Base-by-base conservation (phyloP, 2,113 vertebrate species). In the Tamias sibiricus region DNA sequence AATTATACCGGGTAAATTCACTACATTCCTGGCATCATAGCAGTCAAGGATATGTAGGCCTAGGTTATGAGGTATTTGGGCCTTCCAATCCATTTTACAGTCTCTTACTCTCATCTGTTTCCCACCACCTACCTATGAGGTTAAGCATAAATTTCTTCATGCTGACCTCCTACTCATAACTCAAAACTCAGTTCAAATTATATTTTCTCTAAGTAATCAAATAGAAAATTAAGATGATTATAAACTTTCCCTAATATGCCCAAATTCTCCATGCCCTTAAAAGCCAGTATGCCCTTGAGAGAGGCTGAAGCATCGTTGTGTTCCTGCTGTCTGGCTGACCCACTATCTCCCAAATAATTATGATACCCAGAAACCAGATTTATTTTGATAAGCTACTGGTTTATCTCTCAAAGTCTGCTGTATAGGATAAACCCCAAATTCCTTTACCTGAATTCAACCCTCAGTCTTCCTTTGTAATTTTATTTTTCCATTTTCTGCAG, bases 361-460 rank as follows among this genome's bases (percentile, higher is more conserved):
- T 89, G 42, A 91, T 54, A 76, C 8, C 22, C 7, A 75, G n/a
- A 30, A 95, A 84, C 2, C 14, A 90, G 44, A 71, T 95, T 93
- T 87, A 92, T n/a, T 82, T 75, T 87, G 37, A n/a, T 52, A 66
- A 90, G 40, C 68, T 75, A 89, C 11, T 87, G 11, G 30, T 76
- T 76, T 62, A 4, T 77, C 26, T 95, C 32, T 88, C 90, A 96
- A 28, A 40, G 30, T 5, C n/a, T 93, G 22, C 40, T 71, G 37
- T 76, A 91, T 95, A 92, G 37, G 20, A 90, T 85, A 94, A 97
- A 93, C 44, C 0, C 30, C 84, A 92, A 94, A 91, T 26, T 80
- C 19, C 77, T 95, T n/a, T 87, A 32, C 20, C 19, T 74, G 26
- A 93, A 84, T 69, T 74, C 52, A 85, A 44, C 17, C 35, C 26